Percentiles rank a stretch among this genome's conserved stretches.
phyloP scores from a whole-genome alignment of 2,113 vertebrate species.

The Sterna hirundo region DNA sequence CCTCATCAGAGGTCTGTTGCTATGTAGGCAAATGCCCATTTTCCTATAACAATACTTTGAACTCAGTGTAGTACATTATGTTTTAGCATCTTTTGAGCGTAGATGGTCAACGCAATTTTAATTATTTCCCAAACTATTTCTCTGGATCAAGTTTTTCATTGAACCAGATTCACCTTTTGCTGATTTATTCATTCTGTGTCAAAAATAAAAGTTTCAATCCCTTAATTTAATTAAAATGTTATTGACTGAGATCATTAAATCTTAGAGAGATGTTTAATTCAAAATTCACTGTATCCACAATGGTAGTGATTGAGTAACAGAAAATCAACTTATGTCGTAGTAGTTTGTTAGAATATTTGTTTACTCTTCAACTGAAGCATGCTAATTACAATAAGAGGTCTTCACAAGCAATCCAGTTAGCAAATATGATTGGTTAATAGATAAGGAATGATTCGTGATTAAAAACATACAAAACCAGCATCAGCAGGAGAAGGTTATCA shows the following conservation, averaged over 20 bases:
- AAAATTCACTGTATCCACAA: conserved; percentile 67
- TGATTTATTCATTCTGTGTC: conserved; percentile 50
- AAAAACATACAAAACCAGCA: conserved; percentile 19
- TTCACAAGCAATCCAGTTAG: conserved; percentile 71
- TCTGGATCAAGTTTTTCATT: neutral
- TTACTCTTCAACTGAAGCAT: conserved; percentile 74
- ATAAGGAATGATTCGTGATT: conserved; percentile 64
- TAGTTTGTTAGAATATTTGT: conserved; percentile 78
- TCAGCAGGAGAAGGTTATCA: neutral
- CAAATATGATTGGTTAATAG: conserved; percentile 73
- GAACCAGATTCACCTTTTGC: neutral
- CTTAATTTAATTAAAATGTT: conserved; percentile 75
- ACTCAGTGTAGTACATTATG: neutral
- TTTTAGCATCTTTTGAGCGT: neutral
- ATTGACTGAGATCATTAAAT: conserved; percentile 72
- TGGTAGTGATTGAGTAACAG: conserved; percentile 69
- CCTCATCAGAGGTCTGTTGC: neutral
- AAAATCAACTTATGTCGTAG: conserved; percentile 74
- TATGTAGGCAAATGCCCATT: neutral
- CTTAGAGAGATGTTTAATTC: conserved; percentile 73
- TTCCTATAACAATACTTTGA: neutral
- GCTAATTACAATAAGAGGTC: conserved; percentile 79
- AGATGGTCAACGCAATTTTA: neutral
- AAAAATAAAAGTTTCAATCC: conserved; percentile 63
- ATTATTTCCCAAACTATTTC: neutral